Percentiles rank a stretch among this genome's conserved stretches.
phyloP scores from a whole-genome alignment of 2,888 invertebrate species.

The Theretra japonica region DNA sequence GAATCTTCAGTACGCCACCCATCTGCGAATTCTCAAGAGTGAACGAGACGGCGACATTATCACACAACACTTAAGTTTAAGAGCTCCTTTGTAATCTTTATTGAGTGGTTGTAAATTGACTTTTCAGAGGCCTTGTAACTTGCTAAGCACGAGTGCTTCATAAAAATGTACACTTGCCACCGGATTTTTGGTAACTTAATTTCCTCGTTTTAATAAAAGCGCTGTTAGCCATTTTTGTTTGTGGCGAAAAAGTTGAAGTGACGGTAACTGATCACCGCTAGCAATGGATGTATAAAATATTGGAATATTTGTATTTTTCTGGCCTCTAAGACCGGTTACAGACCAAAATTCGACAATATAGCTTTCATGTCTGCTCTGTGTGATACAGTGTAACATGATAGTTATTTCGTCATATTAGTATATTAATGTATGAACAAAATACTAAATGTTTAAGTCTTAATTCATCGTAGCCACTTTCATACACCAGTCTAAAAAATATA shows the following conservation, averaged over 20 bases:
- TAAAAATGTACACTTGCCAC: neutral
- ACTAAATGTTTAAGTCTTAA: too few relatives aligned
- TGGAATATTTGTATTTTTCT: too few relatives aligned
- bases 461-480: too few relatives aligned
- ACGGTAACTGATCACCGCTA: neutral
- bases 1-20: constrained; percentile 38
- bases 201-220: neutral
- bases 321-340: too few relatives aligned
- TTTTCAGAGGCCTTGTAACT: constrained; percentile 36
- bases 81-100: constrained; percentile 61
- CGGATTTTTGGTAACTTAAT: constrained; percentile 11
- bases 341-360: too few relatives aligned
- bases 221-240: neutral
- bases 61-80: constrained; percentile 62
- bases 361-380: too few relatives aligned
- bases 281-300: too few relatives aligned
- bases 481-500: too few relatives aligned
- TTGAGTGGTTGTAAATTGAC: constrained; percentile 66
- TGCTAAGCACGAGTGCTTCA: constrained; percentile 10
- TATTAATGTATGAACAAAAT: too few relatives aligned
- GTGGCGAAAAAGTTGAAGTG: neutral
- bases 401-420: too few relatives aligned
- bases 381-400: too few relatives aligned
- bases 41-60: constrained; percentile 55
- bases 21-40: constrained; percentile 52